Conservation (phyloP, 1,140 invertebrate genomes). For the Drosophila auraria region DNA sequence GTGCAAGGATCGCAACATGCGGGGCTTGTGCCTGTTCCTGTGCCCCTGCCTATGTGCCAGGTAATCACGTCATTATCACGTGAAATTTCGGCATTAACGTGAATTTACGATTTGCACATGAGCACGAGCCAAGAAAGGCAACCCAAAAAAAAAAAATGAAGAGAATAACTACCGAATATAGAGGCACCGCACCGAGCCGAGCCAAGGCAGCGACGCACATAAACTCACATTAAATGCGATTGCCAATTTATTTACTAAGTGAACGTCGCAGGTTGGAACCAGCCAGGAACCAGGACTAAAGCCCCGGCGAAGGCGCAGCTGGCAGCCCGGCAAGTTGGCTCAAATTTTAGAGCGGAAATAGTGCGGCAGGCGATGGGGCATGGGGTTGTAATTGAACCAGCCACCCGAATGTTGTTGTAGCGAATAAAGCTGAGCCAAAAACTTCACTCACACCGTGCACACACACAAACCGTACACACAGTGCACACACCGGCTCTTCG, state of each 20-base stretch:
- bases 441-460: conserved; percentile 39
- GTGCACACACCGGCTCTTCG: background rate
- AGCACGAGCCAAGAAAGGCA: conserved; percentile 58
- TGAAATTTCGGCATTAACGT: conserved; percentile 84
- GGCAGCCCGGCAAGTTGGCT: conserved; percentile 67
- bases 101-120: conserved; percentile 83
- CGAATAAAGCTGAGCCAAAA: conserved; percentile 69
- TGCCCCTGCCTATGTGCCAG: conserved; percentile 48
- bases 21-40: conserved; percentile 14
- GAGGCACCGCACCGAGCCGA: conserved; percentile 26
- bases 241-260: conserved; percentile 84
- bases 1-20: conserved; percentile 63
- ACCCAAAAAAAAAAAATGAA: conserved; percentile 10
- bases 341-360: conserved; percentile 82
- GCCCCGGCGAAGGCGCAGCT: conserved; percentile 55
- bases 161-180: conserved; percentile 35
- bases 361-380: conserved; percentile 59
- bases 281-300: conserved; percentile 18
- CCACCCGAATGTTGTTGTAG: conserved; percentile 71
- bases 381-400: conserved; percentile 72
- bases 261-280: conserved; percentile 57
- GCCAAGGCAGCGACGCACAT: conserved; percentile 75
- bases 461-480: conserved; percentile 7
- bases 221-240: conserved; percentile 84
- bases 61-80: conserved; percentile 85